A percentile compares a stretch with the other conserved stretches of the same genome.
These are phyloP conservation scores for Cerastis rubricosa DNA, from an alignment of 2,888 invertebrate genomes.

Conservation along the genomic window DNA sequence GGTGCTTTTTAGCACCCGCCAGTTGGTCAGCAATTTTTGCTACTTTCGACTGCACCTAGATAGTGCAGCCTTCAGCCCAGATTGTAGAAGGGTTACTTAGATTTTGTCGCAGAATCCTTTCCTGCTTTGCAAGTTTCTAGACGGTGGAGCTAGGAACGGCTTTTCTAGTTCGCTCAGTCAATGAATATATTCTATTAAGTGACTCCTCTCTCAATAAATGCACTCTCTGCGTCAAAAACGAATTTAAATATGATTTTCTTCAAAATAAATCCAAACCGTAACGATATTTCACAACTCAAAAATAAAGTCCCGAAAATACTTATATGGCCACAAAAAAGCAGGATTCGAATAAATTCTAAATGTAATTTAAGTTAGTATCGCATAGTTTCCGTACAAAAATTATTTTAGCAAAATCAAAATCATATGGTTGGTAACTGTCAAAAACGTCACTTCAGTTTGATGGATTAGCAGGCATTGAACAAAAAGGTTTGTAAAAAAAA, in stretches of 20 bases:
- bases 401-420: conserved; percentile 55
- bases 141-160: neutral
- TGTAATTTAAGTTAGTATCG: conserved; percentile 33
- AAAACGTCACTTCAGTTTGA: conserved; percentile 53
- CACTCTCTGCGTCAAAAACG: conserved; percentile 10
- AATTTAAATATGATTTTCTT: conserved; percentile 29
- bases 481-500: conserved; percentile 27
- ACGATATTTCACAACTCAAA: conserved; percentile 4
- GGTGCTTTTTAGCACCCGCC: conserved; percentile 20
- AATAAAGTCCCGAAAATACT: neutral
- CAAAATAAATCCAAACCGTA: neutral
- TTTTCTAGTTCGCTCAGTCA: conserved; percentile 7
- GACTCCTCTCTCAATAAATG: neutral
- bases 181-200: conserved; percentile 5
- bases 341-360: conserved; percentile 22
- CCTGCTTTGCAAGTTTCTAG: neutral
- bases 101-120: neutral
- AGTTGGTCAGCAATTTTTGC: conserved; percentile 40
- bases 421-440: conserved; percentile 59
- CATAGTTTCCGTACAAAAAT: conserved; percentile 48
- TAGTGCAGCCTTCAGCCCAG: neutral
- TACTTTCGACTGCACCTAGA: conserved; percentile 3
- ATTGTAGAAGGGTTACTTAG: neutral
- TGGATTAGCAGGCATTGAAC: neutral
- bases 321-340: conserved; percentile 6